A percentile compares a stretch with the other conserved stretches of the same genome.
These are phyloP conservation scores for Acanthosepion lycidas DNA, from an alignment of 2,888 invertebrate species.

Conservation along the genomic window DNA sequence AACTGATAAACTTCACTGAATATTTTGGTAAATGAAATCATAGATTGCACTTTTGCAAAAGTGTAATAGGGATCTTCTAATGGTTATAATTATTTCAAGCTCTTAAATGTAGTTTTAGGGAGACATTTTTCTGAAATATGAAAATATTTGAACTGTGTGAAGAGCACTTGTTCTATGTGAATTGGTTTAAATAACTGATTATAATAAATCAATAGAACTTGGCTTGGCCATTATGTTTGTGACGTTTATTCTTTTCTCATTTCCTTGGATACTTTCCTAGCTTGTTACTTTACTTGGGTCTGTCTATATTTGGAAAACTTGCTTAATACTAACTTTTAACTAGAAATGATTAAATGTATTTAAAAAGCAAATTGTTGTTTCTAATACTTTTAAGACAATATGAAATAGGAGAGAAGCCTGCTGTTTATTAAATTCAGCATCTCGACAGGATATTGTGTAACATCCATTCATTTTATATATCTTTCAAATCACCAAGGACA, in stretches of 20 bases:
- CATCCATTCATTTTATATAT: not conserved
- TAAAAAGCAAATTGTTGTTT: not conserved
- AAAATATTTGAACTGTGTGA: not conserved
- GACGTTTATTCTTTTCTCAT: not conserved
- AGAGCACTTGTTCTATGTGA: not conserved
- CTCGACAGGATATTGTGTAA: not conserved
- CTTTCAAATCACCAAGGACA: not conserved
- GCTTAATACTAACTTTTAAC: not conserved
- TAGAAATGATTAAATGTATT: not conserved
- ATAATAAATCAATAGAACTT: not conserved
- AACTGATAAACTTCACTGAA: too few species aligned
- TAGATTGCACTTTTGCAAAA: too few species aligned
- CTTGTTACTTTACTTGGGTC: not conserved
- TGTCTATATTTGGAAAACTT: not conserved
- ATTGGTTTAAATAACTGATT: not conserved
- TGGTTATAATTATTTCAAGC: too few species aligned
- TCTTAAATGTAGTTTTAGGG: not conserved
- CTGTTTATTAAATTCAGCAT: not conserved
- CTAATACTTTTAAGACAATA: not conserved
- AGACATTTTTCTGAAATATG: not conserved
- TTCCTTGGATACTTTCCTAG: not conserved
- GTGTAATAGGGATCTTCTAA: too few species aligned
- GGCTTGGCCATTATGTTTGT: not conserved
- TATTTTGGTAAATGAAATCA: too few species aligned
- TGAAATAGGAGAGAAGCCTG: not conserved